Conservation (phyloP, 2,888 invertebrate genomes). For the Epistrophe grossulariae region DNA sequence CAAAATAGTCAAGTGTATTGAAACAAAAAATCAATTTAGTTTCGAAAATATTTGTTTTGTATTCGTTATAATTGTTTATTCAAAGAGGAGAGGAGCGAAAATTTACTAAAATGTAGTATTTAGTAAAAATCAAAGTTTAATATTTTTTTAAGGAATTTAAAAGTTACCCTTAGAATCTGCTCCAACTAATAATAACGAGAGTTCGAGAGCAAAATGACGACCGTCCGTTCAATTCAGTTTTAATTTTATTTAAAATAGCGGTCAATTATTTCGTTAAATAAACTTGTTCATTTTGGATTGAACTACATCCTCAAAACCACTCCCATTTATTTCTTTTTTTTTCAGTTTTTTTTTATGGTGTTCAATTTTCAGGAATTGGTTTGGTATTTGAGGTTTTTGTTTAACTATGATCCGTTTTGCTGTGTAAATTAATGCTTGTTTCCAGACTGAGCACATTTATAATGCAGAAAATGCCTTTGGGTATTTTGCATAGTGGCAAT, state of each 20-base stretch:
- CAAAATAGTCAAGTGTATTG: too few relatives aligned
- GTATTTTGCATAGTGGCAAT: slow-evolving; percentile 38
- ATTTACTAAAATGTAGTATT: background rate
- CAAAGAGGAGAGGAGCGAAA: too few relatives aligned
- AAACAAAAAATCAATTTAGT: too few relatives aligned
- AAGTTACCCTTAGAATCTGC: background rate
- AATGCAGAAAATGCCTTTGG: slow-evolving; percentile 7
- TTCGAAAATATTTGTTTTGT: too few relatives aligned
- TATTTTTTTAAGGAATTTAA: background rate
- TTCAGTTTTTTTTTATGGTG: background rate
- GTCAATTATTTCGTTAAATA: slow-evolving; percentile 64
- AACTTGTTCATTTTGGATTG: slow-evolving; percentile 40
- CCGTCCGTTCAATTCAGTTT: slow-evolving; percentile 23
- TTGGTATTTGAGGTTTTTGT: slow-evolving; percentile 40
- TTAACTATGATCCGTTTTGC: slow-evolving; percentile 21
- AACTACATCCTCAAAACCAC: background rate
- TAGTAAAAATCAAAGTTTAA: background rate
- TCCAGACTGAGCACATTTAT: slow-evolving; percentile 3
- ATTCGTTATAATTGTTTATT: too few relatives aligned
- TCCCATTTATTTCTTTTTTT: background rate
- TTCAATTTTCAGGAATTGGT: slow-evolving; percentile 2
- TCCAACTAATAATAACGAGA: background rate
- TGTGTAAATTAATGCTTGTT: slow-evolving; percentile 27
- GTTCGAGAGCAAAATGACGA: background rate
- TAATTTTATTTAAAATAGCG: slow-evolving; percentile 61